Base-by-base conservation (phyloP, 2,888 invertebrate genomes). In the Cataglyphis livida region DNA sequence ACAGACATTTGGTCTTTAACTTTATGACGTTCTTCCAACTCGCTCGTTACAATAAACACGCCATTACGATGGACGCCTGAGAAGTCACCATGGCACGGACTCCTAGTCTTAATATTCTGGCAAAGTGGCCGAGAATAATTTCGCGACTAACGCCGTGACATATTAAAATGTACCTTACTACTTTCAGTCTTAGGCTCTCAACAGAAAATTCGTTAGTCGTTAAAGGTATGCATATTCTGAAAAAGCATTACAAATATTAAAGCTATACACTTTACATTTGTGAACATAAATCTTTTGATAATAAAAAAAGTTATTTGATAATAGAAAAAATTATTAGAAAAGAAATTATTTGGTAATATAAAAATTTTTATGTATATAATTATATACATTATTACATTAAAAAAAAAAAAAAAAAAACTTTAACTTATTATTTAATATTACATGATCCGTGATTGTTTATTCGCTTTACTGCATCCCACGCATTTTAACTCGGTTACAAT, bases 41-140 rank as follows among this genome's bases (percentile, higher is more conserved):
- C 84, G 82, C 84, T 88, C 87, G 87, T 89, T 87, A 89, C 89
- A 89, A 89, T 89, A 89, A 89, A 89, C 89, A 89, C 86, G 85
- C 87, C 84, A 82, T 89, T 85, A 82, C 85, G 84, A 86, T 82
- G 87, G 84, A 86, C 86, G 84, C 88, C 87, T 83, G 84, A 87
- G 86, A 86, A 88, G 87, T 83, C 84, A 82, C 83, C 71, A 62
- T 54, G 57, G 81, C 41, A 70, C 70, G 74, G 75, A 84, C 87
- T 84, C 62, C 81, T 81, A 84, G 82, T 84, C 85, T 85, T 88
- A 88, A 88, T 88, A 88, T 88, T 88, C 88, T 82, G 70, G 66
- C 81, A 87, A 88, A 88, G 88, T 88, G 85, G 85, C 87, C 79
- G 59, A 81, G 87, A 83, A 85, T 84, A 87, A 87, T 87, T 88